Evolutionary conservation across 1,140 invertebrate species (phyloP).

Genomic region (Ceratosolen solmsi): DNA sequence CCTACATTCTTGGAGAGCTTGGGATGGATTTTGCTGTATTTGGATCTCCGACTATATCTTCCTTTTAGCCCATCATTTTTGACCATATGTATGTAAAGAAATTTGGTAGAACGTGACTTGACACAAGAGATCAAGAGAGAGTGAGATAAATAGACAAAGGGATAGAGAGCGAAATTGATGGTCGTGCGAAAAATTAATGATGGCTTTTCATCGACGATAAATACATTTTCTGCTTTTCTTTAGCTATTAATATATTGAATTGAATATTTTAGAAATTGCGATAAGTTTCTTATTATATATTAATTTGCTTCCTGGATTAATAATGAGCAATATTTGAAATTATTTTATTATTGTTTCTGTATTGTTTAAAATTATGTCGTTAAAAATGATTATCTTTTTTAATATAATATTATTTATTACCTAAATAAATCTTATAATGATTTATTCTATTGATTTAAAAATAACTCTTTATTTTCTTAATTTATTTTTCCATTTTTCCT

Average conservation of each 20-base stretch:
- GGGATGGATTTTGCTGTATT: slow-evolving; percentile 69
- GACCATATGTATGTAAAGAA: slow-evolving; percentile 18
- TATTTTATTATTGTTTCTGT: no score
- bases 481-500: no score
- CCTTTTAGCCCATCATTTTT: slow-evolving; percentile 46
- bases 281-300: background rate
- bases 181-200: slow-evolving; percentile 12
- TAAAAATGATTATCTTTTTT: no score
- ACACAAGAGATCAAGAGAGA: background rate
- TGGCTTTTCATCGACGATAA: background rate
- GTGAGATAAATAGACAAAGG: background rate
- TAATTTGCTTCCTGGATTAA: background rate
- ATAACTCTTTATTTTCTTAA: no score
- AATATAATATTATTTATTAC: no score
- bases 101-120: background rate
- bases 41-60: slow-evolving; percentile 41
- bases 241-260: background rate
- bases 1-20: slow-evolving; percentile 72
- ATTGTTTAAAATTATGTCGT: no score
- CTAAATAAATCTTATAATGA: no score
- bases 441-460: no score
- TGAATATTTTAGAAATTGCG: background rate
- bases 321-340: no score
- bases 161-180: background rate
- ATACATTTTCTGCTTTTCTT: background rate